Conservation (phyloP, 1,140 invertebrate species). For the Zaprionus gabonicus region DNA sequence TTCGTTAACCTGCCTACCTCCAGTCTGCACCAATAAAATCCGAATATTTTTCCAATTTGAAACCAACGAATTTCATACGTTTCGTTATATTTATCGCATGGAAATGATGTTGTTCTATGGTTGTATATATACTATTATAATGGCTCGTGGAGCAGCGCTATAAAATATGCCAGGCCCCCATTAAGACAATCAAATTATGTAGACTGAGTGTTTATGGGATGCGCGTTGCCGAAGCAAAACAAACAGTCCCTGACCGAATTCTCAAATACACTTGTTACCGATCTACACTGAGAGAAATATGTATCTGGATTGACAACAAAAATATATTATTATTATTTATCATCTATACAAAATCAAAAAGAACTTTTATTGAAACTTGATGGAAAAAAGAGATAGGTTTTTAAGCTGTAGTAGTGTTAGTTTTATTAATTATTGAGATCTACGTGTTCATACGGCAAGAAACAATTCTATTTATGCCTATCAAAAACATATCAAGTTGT, state of each 20-base stretch:
- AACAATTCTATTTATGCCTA: too few species aligned
- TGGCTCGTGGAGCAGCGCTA: slow-evolving; percentile 19
- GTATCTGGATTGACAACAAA: neutral
- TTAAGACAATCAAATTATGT: slow-evolving; percentile 69
- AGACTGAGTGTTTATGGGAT: slow-evolving; percentile 61
- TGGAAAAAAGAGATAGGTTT: too few species aligned
- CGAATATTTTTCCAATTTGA: slow-evolving; percentile 33
- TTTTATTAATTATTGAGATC: too few species aligned
- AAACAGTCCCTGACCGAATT: slow-evolving; percentile 5
- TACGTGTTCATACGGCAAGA: too few species aligned
- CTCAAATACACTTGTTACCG: slow-evolving; percentile 32
- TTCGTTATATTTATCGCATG: slow-evolving; percentile 59
- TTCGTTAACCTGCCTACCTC: slow-evolving; percentile 66
- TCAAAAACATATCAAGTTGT: too few species aligned
- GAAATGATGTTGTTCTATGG: slow-evolving; percentile 25
- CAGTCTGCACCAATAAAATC: slow-evolving; percentile 41
- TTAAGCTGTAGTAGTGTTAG: too few species aligned
- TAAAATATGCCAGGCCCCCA: slow-evolving; percentile 41
- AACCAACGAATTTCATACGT: slow-evolving; percentile 64
- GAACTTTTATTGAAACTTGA: too few species aligned
- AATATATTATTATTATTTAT: neutral
- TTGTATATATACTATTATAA: neutral
- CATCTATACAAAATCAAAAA: neutral
- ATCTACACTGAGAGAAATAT: neutral
- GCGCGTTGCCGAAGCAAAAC: slow-evolving; percentile 2